phyloP scores from a whole-genome alignment of 2,888 invertebrate genomes.

The Abscondita cerata region DNA sequence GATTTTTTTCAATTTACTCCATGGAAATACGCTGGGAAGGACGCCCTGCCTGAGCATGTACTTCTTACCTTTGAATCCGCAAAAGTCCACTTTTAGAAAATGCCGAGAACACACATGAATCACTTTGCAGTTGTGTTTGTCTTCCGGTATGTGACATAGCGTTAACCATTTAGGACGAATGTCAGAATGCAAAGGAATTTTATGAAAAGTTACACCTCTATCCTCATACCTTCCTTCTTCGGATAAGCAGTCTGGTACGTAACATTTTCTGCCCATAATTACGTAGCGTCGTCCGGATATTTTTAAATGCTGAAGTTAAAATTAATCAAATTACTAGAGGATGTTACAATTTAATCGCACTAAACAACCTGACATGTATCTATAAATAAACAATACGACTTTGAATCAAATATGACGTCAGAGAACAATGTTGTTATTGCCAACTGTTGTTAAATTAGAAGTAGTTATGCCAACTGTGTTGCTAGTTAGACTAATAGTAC shows the following conservation, averaged over 20 bases:
- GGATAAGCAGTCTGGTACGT: constrained; percentile 68
- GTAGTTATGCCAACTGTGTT: no score
- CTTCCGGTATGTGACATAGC: constrained; percentile 65
- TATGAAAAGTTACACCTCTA: constrained; percentile 77
- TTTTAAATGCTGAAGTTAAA: no score
- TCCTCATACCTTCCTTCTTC: constrained; percentile 68
- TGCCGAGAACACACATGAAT: constrained; percentile 78
- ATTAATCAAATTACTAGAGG: no score
- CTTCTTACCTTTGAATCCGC: constrained; percentile 72
- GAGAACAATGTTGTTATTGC: no score
- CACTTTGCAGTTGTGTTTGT: constrained; percentile 64
- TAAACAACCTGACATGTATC: no score
- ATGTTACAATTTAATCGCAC: no score
- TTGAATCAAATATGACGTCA: no score
- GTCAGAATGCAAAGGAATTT: constrained; percentile 71
- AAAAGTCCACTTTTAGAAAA: constrained; percentile 76
- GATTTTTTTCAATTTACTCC: constrained; percentile 57
- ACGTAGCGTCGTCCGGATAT: background rate
- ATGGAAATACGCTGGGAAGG: constrained; percentile 75
- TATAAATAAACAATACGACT: no score
- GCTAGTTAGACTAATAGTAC: no score
- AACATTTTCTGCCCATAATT: constrained; percentile 70
- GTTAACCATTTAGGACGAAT: constrained; percentile 70
- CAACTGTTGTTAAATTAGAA: no score
- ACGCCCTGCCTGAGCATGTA: constrained; percentile 75